Evolutionary conservation across 2,888 invertebrate species (phyloP), one percentile per base, ranked within the genome.

Genomic region (Calameuta filiformis): DNA sequence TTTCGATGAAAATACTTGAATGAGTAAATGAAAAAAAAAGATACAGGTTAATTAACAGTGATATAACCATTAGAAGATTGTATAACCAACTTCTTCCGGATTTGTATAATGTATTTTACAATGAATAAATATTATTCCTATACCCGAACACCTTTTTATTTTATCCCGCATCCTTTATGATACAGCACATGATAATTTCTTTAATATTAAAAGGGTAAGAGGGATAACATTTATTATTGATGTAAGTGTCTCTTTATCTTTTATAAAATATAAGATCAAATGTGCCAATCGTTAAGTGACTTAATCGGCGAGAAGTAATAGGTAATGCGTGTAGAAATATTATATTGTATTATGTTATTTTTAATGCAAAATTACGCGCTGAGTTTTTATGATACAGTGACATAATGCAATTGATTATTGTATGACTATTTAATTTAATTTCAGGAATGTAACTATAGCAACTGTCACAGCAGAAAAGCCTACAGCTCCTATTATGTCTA

Each of bases 381-480:
- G 15, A 15, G 6, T 0, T 40, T 40, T 40, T 40, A 40, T 15
- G 40, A 40, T 40, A 40, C 4, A 40, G 15, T 40, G 15, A 15
- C 15, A 40, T 40, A 23, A 23, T 56, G 9, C 9, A 56, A 56
- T 56, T 56, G 9, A 56, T 56, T 56, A 56, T 56, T 56, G 9
- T 56, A 56, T 9, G 56, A 30, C 71, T 12, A 33, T 71, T 71
- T 71, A 4, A 34, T 30, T 74, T 82, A 79, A 75, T 90, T 89
- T 86, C 90, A 90, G 89, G 85, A 86, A 83, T 75, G 79, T 87
- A 83, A 87, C 85, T 81, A 85, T 86, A 81, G 82, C 89, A 30
- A 86, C 87, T 73, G 83, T 89, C 73, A 87, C 83, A 75, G 81
- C 87, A 76, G 89, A 89, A 80, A 89, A 87, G 81, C 88, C 89